A percentile compares a stretch with the other conserved stretches of the same genome.
These are phyloP conservation scores for Drosophila sechellia DNA, from an alignment of 1,140 invertebrate species.

Conservation along the genomic window DNA sequence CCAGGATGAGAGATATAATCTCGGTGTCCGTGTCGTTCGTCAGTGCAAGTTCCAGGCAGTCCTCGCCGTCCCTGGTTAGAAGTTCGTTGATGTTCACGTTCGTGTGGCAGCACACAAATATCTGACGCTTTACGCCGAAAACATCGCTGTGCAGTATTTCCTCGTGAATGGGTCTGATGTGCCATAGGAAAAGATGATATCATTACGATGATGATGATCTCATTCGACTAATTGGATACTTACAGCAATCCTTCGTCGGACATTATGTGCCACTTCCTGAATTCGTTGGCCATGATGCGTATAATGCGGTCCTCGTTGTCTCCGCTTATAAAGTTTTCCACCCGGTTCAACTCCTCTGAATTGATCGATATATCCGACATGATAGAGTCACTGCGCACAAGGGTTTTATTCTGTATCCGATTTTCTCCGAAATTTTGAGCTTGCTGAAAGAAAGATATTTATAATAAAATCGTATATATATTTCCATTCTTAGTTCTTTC, in stretches of 20 bases:
- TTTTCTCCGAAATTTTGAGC: no score
- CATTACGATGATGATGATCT: background rate
- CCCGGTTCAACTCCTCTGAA: background rate
- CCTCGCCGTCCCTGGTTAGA: constrained; percentile 63
- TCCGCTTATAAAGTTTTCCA: constrained; percentile 38
- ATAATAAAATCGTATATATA: no score
- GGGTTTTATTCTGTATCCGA: no score
- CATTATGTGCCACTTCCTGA: constrained; percentile 2
- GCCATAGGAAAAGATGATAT: background rate
- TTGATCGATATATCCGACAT: constrained; percentile 28
- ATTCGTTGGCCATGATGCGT: constrained; percentile 45
- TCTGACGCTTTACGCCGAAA: constrained; percentile 43
- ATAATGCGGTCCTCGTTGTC: constrained; percentile 6
- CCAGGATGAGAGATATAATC: constrained; percentile 54
- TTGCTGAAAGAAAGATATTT: no score
- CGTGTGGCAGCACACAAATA: constrained; percentile 47
- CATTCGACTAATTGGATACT: constrained; percentile 12
- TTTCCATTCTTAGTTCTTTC: no score
- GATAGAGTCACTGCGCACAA: no score
- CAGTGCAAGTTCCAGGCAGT: constrained; percentile 69
- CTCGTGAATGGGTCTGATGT: constrained; percentile 69
- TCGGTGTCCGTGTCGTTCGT: constrained; percentile 46
- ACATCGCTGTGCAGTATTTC: constrained; percentile 48
- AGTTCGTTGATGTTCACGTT: constrained; percentile 59
- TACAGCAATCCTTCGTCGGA: constrained; percentile 52